Conservation (phyloP, 2,888 invertebrate genomes). For the Orthosia gracilis region DNA sequence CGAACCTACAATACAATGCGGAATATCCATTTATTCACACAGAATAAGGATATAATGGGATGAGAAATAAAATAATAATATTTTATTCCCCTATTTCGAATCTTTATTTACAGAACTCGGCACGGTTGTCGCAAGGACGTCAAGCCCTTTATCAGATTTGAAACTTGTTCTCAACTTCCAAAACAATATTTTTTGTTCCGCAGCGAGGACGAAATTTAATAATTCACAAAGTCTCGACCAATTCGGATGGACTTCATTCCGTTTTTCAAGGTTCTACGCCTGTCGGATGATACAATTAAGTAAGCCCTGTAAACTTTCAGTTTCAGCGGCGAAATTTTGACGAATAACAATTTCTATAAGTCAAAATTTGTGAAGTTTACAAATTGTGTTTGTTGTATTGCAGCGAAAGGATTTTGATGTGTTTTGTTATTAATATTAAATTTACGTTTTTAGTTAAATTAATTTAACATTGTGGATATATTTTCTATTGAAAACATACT, state of each 20-base stretch:
- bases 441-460: background rate
- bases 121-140: conserved; percentile 21
- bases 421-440: conserved; percentile 21
- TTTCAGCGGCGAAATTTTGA: conserved; percentile 56
- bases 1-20: background rate
- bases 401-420: conserved; percentile 47
- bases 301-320: conserved; percentile 67
- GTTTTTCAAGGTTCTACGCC: conserved; percentile 64
- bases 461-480: background rate
- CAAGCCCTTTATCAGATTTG: conserved; percentile 65
- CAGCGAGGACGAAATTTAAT: conserved; percentile 67
- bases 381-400: conserved; percentile 48
- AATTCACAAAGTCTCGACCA: conserved; percentile 61
- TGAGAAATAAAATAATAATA: background rate
- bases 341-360: conserved; percentile 53
- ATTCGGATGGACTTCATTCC: conserved; percentile 62
- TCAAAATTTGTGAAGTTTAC: conserved; percentile 46
- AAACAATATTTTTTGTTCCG: conserved; percentile 62
- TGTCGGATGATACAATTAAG: conserved; percentile 72
- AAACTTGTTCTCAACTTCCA: conserved; percentile 56
- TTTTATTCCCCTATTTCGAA: conserved; percentile 13
- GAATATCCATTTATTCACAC: background rate
- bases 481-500: background rate
- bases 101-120: conserved; percentile 34
- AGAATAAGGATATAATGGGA: background rate